Evolutionary conservation across 2,888 invertebrate species (phyloP), one percentile per base, ranked within the genome.

Genomic region (Drosophila recens): DNA sequence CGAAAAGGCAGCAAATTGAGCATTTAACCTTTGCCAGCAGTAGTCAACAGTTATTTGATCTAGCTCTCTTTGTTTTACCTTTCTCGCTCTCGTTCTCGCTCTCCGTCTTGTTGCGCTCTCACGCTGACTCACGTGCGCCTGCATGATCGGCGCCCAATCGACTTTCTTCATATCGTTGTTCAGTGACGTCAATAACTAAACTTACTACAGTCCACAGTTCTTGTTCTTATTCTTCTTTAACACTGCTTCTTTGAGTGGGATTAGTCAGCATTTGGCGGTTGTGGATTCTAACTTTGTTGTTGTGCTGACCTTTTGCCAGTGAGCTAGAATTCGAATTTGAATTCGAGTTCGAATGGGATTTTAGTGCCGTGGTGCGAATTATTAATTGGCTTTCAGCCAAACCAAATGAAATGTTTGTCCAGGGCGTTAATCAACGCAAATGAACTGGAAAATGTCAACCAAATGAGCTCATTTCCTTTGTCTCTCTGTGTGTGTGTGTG

Each of bases 401-500:
- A 54, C 63, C 56, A 54, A 59, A 79, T 57, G 54, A 74, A 79
- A 79, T 79, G 66, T 75, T 54, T 67, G 51, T 66, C 52, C 57
- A 62, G 54, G 65, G 76, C 67, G 77, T 84, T 87, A 85, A 89
- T 85, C 85, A 85, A 89, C 85, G 71, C 73, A 87, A 85, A 87
- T 86, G 80, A 85, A 89, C 79, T 82, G 87, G 80, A 87, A 86
- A 87, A 86, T 84, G 89, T 87, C 84, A 81, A 77, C 76, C 59
- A 74, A 84, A 88, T 84, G 85, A 87, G 87, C 80, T 89, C 85
- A 89, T 87, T 89, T 87, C 89, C 89, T 74, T 73, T 67, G n/a
- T 27, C 13, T 45, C 8, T n/a, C n/a, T 45, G 13, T 61, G 48
- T 40, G 34, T 58, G 38, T 43, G 34, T 45, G 13, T 61, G 48